Base-by-base conservation (phyloP, 1,140 invertebrate species). In the Micrasema longulum region DNA sequence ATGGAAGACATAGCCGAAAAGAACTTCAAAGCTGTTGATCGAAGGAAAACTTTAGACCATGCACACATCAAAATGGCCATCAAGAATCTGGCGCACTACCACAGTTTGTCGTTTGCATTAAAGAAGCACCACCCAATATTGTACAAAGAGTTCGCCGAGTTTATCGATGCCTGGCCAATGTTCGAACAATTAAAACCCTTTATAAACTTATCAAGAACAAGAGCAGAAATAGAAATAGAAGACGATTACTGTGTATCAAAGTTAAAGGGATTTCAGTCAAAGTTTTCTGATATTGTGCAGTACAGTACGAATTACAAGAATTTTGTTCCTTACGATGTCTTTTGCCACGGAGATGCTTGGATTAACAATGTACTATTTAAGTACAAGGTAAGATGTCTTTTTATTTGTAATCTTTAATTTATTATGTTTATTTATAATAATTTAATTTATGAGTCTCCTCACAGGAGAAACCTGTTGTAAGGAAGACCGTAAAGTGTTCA, bases 271-370 rank as follows among this genome's bases (percentile, higher is more conserved):
- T 60, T 22, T 12, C 14, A 9, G 36, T 2, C 11, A 1, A 38
- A 22, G 16, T 41, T 38, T 31, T 70, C 22, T 50, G 55, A 70
- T 5, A 36, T 35, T 1, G 23, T 50, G 3, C n/a, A 5, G n/a
- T 20, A 22, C 16, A 23, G 45, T 36, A 48, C 36, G 10, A 26
- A 65, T n/a, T 11, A 48, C 0, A n/a, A 55, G 14, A 53, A 12
- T 6, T 9, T 16, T 12, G 23, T 16, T 2, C 69, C 69, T 6
- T 71, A 57, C 14, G 47, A 60, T 35, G 69, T 71, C 18, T 20
- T 71, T 0, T 65, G 62, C 43, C 69, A 71, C n/a, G 69, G 69
- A 11, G 69, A 71, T 47, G 53, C 18, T 9, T 71, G 69, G 69
- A 16, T 45, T 4, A 57, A 65, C 41, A 71, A 71, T 57, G 14